Evolutionary conservation across 2,888 invertebrate species (phyloP).

Genomic region (Acronicta alni): DNA sequence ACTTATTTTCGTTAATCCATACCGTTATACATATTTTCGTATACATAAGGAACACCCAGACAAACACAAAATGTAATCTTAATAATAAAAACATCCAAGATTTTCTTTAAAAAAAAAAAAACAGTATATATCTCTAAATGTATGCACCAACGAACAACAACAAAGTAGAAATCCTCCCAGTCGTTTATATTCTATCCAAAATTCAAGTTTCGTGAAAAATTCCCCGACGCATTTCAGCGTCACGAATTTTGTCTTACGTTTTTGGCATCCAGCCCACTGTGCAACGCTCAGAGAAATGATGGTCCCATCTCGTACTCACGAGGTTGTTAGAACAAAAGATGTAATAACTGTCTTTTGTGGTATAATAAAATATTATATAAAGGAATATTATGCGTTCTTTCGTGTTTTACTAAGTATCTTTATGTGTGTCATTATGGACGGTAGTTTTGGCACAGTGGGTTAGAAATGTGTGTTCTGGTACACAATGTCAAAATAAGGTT

Average conservation of each 20-base stretch:
- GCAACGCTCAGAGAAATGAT: constrained; percentile 48
- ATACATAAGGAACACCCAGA: too few relatives aligned
- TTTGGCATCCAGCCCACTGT: constrained; percentile 59
- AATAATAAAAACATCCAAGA: too few relatives aligned
- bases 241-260: constrained; percentile 42
- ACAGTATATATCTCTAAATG: background rate
- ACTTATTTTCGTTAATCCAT: too few relatives aligned
- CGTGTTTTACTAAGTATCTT: constrained; percentile 39
- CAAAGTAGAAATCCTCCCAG: constrained; percentile 18
- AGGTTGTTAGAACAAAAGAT: constrained; percentile 44
- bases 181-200: constrained; percentile 28
- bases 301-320: constrained; percentile 37
- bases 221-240: constrained; percentile 41
- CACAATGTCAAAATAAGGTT: background rate
- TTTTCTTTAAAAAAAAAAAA: background rate
- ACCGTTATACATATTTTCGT: too few relatives aligned
- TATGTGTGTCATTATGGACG: constrained; percentile 30
- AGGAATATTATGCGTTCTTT: constrained; percentile 29
- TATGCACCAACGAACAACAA: constrained; percentile 7
- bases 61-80: too few relatives aligned
- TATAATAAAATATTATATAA: constrained; percentile 29
- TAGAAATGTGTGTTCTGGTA: background rate
- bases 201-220: constrained; percentile 30
- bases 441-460: constrained; percentile 20
- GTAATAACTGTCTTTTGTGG: constrained; percentile 50